These are phyloP conservation scores for Falco novaeseelandiae DNA, from an alignment of 2,797 vertebrate genomes.

Conservation along the genomic window DNA sequence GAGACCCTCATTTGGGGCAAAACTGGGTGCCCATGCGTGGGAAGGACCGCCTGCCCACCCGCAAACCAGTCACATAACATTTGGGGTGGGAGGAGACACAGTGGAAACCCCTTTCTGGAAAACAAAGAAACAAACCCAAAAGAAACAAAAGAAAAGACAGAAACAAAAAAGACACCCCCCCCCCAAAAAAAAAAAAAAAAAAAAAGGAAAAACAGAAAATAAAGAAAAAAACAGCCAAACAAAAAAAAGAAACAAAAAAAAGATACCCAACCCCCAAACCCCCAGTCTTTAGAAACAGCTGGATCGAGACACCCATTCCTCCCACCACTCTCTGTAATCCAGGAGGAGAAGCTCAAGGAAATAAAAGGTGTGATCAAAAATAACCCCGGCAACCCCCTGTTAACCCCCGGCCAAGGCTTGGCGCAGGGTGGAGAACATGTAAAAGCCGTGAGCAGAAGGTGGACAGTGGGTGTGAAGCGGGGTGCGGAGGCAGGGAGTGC, in stretches of 20 bases:
- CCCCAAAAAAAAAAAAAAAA: no score
- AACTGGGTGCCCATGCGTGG: not conserved
- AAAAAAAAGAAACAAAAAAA: not conserved
- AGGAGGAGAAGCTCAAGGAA: not conserved
- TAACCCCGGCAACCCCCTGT: not conserved
- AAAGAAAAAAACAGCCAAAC: no score
- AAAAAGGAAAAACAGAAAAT: no score
- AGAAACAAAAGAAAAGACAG: rapidly evolving
- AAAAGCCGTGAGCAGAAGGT: not conserved
- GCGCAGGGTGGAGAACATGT: not conserved
- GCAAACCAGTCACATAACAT: rapidly evolving
- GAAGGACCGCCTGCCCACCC: not conserved
- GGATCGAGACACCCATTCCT: not conserved
- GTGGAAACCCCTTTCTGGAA: not conserved
- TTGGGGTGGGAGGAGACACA: no score
- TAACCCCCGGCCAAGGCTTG: not conserved
- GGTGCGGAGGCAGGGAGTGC: rapidly evolving
- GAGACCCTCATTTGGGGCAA: not conserved
- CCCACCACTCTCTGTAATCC: not conserved
- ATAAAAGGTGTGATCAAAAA: not conserved
- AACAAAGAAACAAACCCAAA: not conserved
- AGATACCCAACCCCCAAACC: no score
- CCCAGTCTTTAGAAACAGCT: not conserved
- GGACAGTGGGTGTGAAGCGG: not conserved
- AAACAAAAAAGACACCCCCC: no score